A percentile compares a stretch with the other conserved stretches of the same genome.
Conservation (phyloP, 2,888 invertebrate species). For the Hypercompe scribonia region DNA sequence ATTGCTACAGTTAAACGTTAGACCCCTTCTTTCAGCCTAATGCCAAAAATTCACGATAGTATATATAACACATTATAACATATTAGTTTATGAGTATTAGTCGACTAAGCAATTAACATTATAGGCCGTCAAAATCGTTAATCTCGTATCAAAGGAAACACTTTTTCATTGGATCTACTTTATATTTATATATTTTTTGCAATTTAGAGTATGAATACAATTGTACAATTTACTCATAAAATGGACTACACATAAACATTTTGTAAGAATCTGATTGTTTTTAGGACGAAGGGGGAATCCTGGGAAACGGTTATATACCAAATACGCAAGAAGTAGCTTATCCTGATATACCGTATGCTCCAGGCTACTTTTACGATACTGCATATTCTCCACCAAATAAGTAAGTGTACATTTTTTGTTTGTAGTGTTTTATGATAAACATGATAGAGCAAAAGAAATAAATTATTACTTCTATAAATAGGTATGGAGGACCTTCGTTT, state of each 20-base stretch:
- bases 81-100: no score
- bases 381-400: conserved; percentile 64
- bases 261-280: conserved; percentile 5
- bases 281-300: conserved; percentile 66
- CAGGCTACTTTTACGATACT: conserved; percentile 73
- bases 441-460: background rate
- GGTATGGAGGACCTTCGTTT: no score
- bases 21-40: no score
- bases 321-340: conserved; percentile 71
- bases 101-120: no score
- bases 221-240: background rate
- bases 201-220: background rate
- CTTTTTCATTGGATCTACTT: no score
- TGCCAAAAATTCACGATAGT: no score
- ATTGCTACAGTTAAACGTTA: no score
- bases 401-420: conserved; percentile 51
- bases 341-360: conserved; percentile 79
- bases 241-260: background rate
- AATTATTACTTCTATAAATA: no score
- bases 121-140: no score
- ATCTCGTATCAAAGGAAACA: no score
- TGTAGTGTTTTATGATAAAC: background rate
- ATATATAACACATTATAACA: no score
- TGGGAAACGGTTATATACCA: conserved; percentile 66
- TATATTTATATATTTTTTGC: no score